Evolutionary conservation across 1,140 invertebrate genomes (phyloP).

Genomic region (Drosophila pallidifrons): DNA sequence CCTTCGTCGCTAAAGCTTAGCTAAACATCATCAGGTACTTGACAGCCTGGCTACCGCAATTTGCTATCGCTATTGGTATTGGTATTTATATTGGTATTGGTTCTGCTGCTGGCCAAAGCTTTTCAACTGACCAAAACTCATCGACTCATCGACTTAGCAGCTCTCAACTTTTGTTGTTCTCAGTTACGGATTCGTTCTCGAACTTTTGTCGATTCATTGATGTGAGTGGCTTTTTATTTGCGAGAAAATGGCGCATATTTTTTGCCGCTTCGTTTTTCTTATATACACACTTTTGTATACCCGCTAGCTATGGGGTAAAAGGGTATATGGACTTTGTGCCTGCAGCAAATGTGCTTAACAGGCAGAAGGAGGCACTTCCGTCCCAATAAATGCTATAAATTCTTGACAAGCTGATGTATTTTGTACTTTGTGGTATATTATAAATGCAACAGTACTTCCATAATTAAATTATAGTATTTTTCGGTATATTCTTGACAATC

Average conservation of each 20-base stretch:
- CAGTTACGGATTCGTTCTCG: slow-evolving; percentile 27
- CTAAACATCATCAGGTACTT: slow-evolving; percentile 82
- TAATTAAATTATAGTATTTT: too few species aligned
- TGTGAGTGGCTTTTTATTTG: slow-evolving; percentile 83
- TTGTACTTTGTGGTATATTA: too few species aligned
- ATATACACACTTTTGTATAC: not conserved
- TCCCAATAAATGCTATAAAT: too few species aligned
- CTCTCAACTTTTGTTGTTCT: slow-evolving; percentile 22
- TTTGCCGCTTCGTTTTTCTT: slow-evolving; percentile 8
- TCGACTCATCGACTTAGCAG: slow-evolving; percentile 18
- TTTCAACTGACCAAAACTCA: slow-evolving; percentile 19
- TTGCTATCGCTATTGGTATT: slow-evolving; percentile 15
- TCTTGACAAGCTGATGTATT: too few species aligned
- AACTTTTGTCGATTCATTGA: slow-evolving; percentile 77
- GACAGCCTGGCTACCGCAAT: slow-evolving; percentile 69
- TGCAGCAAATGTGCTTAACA: too few species aligned
- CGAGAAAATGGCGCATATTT: slow-evolving; percentile 66
- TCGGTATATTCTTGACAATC: too few species aligned
- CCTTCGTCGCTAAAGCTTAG: slow-evolving; percentile 55
- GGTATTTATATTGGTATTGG: not conserved
- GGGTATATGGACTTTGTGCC: too few species aligned
- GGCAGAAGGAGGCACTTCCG: too few species aligned
- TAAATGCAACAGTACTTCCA: too few species aligned
- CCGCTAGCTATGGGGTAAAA: too few species aligned
- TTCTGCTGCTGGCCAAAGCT: slow-evolving; percentile 36